These are phyloP conservation scores for Streptopelia turtur DNA, from an alignment of 2,797 vertebrate species.

Conservation along the genomic window DNA sequence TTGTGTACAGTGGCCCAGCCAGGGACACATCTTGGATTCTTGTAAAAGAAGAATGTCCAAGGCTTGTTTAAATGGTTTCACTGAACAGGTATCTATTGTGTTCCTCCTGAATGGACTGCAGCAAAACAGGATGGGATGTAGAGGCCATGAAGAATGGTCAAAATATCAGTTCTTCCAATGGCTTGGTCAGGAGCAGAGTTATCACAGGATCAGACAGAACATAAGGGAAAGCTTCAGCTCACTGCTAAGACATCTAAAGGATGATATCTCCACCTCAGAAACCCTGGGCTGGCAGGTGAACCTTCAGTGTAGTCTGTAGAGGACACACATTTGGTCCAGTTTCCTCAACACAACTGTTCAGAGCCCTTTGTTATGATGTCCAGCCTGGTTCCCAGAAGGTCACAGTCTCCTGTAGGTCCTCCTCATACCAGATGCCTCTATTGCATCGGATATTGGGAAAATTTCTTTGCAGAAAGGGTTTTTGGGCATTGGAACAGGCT, in stretches of 20 bases:
- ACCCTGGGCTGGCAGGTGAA: background rate
- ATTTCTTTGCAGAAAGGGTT: too few relatives aligned
- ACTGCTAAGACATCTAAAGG: background rate
- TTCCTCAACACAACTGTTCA: background rate
- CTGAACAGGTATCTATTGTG: fast-evolving
- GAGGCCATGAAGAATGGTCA: background rate
- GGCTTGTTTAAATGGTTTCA: background rate
- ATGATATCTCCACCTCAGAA: background rate
- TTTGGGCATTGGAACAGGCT: too few relatives aligned
- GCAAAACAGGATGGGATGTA: background rate
- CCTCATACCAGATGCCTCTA: background rate
- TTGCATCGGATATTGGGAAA: too few relatives aligned
- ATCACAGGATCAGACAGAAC: background rate
- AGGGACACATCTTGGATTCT: background rate
- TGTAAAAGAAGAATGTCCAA: background rate
- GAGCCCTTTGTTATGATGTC: background rate
- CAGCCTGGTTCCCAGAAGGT: background rate
- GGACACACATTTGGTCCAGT: background rate
- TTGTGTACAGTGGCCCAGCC: background rate
- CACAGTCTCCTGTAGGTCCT: background rate
- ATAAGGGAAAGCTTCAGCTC: background rate
- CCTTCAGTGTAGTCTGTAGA: background rate
- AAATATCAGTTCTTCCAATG: background rate
- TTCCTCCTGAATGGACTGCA: too few relatives aligned
- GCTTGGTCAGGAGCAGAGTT: background rate